Base-by-base conservation (phyloP, 2,113 vertebrate genomes). In the Columbina picui region DNA sequence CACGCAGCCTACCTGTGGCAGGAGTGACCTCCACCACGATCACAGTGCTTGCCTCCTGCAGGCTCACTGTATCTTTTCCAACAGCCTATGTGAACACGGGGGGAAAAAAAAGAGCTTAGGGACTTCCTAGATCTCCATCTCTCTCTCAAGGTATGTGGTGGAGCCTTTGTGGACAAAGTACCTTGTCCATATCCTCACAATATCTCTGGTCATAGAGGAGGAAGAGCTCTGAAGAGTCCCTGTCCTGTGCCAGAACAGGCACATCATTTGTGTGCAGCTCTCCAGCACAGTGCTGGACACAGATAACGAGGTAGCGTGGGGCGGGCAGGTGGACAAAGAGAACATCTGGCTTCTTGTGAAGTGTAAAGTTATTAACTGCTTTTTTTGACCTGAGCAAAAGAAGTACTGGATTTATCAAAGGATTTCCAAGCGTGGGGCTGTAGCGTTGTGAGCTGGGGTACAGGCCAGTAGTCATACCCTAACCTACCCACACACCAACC, bases 41-140 rank as follows among this genome's bases (percentile, higher is more conserved):
- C 2, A 80, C 9, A 19, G 97, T 95, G 87, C 93, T 97, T 2
- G 73, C 93, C 41, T 96, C 67, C 85, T 97, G 84, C 82, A 91
- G 76, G 69, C 91, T 93, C 34, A 60, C 73, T 6, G 0, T 56
- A 12, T 97, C 97, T 38, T 47, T 93, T 68, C 53, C 97, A 69
- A 84, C 61, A 50, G 92, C 97, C 97, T 97, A 4, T 21, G 41
- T 45, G 71, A 90, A 92, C n/a, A 76, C 2, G 39, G 63, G 29
- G 43, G 9, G 9, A 45, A 73, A 41, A 74, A 47, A 96, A 34
- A 39, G 1, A 61, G 10, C 4, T 92, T 41, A 86, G 55, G 52
- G 63, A 30, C 68, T 80, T 68, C 17, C 30, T 32, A 27, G 27
- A 38, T 23, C 32, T 88, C 55, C 76, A 92, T 20, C 34, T 83